Evolutionary conservation across 2,797 vertebrate species (phyloP).

Genomic region (Microcaecilia unicolor): DNA sequence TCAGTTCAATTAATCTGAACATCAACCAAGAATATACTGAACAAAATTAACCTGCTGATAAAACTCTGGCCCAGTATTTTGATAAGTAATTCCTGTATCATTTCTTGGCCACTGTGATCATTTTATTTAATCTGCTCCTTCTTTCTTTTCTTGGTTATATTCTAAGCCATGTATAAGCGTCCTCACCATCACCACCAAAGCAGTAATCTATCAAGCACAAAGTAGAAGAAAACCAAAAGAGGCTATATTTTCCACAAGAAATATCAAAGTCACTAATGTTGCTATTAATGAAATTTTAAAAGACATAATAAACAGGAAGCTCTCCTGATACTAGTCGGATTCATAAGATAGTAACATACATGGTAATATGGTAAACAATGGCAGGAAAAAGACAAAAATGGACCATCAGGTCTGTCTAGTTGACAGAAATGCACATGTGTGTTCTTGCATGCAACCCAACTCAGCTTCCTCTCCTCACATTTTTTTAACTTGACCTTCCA

Average conservation of each 20-base stretch:
- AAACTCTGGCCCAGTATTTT: conserved; percentile 96
- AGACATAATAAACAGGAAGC: no score
- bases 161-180: conserved; percentile 94
- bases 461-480: no score
- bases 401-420: no score
- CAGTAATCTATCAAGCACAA: conserved; percentile 78
- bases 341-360: no score
- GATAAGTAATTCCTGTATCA: conserved; percentile 99
- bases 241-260: conserved; percentile 49
- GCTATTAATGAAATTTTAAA: conserved; percentile 49
- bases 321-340: no score
- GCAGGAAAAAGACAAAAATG: no score
- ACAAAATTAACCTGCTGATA: conserved; percentile 98
- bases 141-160: conserved; percentile 72
- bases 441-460: no score
- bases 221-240: conserved; percentile 55
- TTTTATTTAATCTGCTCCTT: no score
- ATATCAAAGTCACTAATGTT: conserved; percentile 66
- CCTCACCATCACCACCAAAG: conserved; percentile 62
- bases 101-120: conserved; percentile 99
- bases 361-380: no score
- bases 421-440: no score
- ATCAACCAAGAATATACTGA: conserved; percentile 97
- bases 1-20: conserved; percentile 99
- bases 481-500: no score